These are phyloP conservation scores for Nymphalis c-album DNA, from an alignment of 2,888 invertebrate species.

Conservation along the genomic window DNA sequence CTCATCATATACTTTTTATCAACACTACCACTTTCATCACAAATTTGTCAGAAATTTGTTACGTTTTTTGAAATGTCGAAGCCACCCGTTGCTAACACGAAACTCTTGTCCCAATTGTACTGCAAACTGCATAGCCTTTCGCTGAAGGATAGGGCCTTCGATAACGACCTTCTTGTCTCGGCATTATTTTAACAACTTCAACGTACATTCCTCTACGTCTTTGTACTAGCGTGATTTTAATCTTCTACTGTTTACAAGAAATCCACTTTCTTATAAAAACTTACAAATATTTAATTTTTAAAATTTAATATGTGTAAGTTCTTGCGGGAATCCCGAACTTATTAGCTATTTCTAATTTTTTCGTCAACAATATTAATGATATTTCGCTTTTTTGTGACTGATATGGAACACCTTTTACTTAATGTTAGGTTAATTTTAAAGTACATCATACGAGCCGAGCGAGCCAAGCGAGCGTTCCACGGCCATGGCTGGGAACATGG, in stretches of 20 bases:
- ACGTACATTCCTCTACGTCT: constrained; percentile 37
- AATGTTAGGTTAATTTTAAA: too few relatives aligned
- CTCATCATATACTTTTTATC: neutral
- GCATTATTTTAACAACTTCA: constrained; percentile 13
- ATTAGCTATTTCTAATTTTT: constrained; percentile 10
- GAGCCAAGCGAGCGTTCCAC: too few relatives aligned
- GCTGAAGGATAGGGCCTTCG: constrained; percentile 34
- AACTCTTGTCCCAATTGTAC: constrained; percentile 25
- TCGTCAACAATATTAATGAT: constrained; percentile 17
- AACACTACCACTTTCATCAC: neutral
- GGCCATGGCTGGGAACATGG: too few relatives aligned
- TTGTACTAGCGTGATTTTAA: constrained; percentile 22
- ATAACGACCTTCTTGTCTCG: neutral
- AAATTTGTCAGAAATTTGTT: neutral
- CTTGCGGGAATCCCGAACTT: constrained; percentile 30
- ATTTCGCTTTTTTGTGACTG: constrained; percentile 27
- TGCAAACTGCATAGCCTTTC: constrained; percentile 33
- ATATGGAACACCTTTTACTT: constrained; percentile 32
- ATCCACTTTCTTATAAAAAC: constrained; percentile 30
- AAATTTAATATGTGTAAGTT: constrained; percentile 30
- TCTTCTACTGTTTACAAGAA: constrained; percentile 24
- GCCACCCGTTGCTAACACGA: neutral
- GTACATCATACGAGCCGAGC: too few relatives aligned
- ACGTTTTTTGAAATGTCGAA: neutral
- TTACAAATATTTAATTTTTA: constrained; percentile 29